Evolutionary conservation across 2,113 vertebrate species (phyloP), one percentile per base, ranked within the genome.

Genomic region (Indicator indicator): DNA sequence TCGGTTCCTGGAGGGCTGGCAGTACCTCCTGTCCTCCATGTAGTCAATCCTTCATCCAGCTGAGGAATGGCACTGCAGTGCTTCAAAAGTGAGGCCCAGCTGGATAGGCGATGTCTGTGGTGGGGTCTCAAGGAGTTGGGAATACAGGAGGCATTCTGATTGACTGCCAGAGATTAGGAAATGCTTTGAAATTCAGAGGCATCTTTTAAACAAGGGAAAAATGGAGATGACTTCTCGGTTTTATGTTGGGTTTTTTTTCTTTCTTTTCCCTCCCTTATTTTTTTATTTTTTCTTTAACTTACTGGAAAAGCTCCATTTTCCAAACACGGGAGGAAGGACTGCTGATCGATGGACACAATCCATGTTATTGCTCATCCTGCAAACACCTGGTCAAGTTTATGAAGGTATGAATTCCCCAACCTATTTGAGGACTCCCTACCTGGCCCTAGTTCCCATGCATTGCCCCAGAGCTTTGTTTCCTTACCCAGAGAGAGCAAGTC

Each of bases 401-500:
- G 8, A 23, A n/a, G n/a, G 7, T 20, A 9, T 28, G 26, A 84
- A 60, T 42, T 59, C 15, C 42, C 36, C 50, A 30, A 60, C 9
- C 32, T 48, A 6, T 6, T 21, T 30, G 36, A 80, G 16, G 6
- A 74, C 1, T 5, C 72, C 30, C 9, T 69, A 72, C 55, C 56
- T 83, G 46, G 3, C 56, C 48, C 19, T 8, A 36, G 27, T 30
- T 36, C 33, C 12, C 16, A 60, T 46, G 21, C 32, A 46, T 26
- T 28, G 5, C 30, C 71, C 42, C 59, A 73, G 30, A 68, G 3
- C 17, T 72, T 54, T 70, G 12, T 14, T 78, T 89, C 96, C 98
- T 98, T 97, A 99, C 99, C 99, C 28, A 98, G 97, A 75, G 99
- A 98, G 16, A 99, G 98, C 62, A 99, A 97, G 77, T 99, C 98